A percentile compares a stretch with the other conserved stretches of the same genome.
phyloP scores from a whole-genome alignment of 2,113 vertebrate species.

The Mobula hypostoma region DNA sequence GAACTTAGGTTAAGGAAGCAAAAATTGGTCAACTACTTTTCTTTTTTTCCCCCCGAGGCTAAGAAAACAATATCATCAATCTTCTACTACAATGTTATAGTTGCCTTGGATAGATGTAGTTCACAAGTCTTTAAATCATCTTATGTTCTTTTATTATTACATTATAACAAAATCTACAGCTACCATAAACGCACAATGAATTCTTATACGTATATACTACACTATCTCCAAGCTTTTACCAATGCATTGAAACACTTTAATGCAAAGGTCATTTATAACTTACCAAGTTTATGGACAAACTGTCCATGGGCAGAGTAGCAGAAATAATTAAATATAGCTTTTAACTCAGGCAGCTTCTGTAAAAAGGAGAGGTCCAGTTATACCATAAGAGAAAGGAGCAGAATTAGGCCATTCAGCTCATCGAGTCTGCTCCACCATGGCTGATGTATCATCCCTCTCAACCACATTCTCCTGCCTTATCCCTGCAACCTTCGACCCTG shows the following conservation, averaged over 20 bases:
- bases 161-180: background rate
- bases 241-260: too few relatives aligned
- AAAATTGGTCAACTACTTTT: background rate
- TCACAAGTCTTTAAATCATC: background rate
- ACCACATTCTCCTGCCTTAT: too few relatives aligned
- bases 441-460: too few relatives aligned
- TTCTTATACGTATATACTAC: background rate
- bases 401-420: too few relatives aligned
- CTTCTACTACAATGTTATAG: background rate
- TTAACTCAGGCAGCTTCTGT: too few relatives aligned
- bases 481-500: too few relatives aligned
- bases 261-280: background rate
- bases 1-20: background rate
- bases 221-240: background rate
- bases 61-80: background rate
- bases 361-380: too few relatives aligned
- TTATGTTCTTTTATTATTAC: background rate
- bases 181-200: background rate
- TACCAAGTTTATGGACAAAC: background rate
- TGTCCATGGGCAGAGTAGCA: background rate
- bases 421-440: too few relatives aligned
- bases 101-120: background rate
- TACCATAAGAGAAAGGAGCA: too few relatives aligned
- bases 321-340: background rate
- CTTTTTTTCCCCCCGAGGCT: background rate